Conservation (phyloP, 2,113 vertebrate species). For the Petroica traversi region DNA sequence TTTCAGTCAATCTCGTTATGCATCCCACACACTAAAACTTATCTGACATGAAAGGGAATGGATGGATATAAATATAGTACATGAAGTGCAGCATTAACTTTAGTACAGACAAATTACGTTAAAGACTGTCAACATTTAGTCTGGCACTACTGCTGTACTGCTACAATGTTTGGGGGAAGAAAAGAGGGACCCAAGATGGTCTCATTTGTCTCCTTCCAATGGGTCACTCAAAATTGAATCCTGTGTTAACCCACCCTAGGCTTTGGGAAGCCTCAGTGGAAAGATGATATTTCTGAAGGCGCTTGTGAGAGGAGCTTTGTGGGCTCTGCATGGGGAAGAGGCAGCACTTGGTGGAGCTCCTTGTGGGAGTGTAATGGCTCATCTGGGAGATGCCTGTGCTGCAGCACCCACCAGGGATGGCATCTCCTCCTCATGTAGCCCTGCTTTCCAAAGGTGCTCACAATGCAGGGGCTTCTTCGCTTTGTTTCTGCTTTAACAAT, state of each 20-base stretch:
- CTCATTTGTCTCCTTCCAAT: neutral
- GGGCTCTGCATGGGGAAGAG: neutral
- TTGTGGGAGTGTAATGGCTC: neutral
- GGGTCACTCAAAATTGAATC: neutral
- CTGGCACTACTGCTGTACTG: slow-evolving; percentile 4
- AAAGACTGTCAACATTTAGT: slow-evolving; percentile 27
- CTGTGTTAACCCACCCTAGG: neutral
- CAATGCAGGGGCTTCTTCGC: neutral
- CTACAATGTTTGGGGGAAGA: neutral
- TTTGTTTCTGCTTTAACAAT: neutral
- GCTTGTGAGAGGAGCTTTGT: rapidly evolving
- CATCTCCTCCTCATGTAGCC: neutral
- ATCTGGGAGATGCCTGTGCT: neutral
- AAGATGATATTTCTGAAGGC: neutral
- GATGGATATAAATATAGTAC: slow-evolving; percentile 32
- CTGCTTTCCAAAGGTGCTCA: neutral
- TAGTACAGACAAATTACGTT: slow-evolving; percentile 23
- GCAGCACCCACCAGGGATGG: neutral
- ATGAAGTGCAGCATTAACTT: slow-evolving; percentile 51
- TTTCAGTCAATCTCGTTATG: neutral
- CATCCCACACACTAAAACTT: slow-evolving; percentile 21
- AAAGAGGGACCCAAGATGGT: neutral
- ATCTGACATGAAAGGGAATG: slow-evolving; percentile 20
- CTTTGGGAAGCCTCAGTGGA: neutral
- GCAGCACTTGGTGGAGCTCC: neutral